phyloP scores from a whole-genome alignment of 2,113 vertebrate species.

The Apteryx mantelli region DNA sequence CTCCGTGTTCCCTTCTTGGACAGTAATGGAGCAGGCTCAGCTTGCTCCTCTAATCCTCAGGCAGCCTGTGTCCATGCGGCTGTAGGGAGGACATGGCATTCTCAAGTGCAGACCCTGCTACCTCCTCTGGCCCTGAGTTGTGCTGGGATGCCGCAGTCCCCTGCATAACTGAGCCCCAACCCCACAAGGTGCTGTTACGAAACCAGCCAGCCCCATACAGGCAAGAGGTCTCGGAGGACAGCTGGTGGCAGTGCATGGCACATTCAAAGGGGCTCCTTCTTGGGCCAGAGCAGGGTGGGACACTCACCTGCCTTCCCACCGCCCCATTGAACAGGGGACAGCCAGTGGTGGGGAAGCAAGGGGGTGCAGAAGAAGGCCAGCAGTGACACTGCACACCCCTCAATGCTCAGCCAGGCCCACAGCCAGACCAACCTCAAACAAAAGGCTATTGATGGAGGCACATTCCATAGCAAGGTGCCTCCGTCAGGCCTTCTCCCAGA shows the following conservation, averaged over 20 bases:
- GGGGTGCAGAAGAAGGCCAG: background rate
- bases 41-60: background rate
- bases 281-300: background rate
- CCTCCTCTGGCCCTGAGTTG: background rate
- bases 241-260: background rate
- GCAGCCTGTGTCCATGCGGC: background rate
- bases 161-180: background rate
- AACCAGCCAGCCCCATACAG: background rate
- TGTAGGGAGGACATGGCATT: background rate
- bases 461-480: conserved; percentile 70
- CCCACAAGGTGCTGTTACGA: background rate
- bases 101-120: background rate
- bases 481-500: conserved; percentile 51
- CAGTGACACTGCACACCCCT: background rate
- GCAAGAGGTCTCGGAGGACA: background rate
- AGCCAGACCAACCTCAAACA: conserved; percentile 30
- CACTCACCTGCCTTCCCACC: background rate
- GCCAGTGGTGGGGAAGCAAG: background rate
- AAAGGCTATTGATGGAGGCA: conserved; percentile 52
- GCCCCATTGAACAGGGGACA: background rate
- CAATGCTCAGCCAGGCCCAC: background rate
- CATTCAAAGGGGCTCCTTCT: background rate
- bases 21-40: background rate
- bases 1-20: background rate
- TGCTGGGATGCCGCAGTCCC: background rate